phyloP scores from a whole-genome alignment of 1,140 invertebrate species.

The Apocrypta bakeri region DNA sequence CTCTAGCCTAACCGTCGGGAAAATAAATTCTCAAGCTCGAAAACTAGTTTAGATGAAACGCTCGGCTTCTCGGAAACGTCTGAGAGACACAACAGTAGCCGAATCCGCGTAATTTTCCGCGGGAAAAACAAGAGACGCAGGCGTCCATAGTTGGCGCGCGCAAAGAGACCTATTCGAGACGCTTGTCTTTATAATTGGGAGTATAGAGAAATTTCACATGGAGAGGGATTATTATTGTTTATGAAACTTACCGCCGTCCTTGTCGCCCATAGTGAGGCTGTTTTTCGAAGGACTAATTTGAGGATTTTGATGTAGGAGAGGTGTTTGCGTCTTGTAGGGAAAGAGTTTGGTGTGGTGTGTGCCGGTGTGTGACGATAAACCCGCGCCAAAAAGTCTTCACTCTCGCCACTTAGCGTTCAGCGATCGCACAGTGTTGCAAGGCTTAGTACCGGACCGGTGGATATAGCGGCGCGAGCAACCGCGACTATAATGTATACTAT shows the following conservation, averaged over 20 bases:
- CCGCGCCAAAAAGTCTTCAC: slow-evolving; percentile 42
- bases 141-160: neutral
- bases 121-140: neutral
- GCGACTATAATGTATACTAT: too few species aligned
- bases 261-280: slow-evolving; percentile 58
- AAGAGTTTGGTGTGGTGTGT: too few species aligned
- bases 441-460: too few species aligned
- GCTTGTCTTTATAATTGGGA: neutral
- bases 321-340: neutral
- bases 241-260: slow-evolving; percentile 65
- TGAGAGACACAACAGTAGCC: neutral
- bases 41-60: neutral
- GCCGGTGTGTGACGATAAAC: slow-evolving; percentile 1
- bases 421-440: too few species aligned
- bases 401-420: too few species aligned
- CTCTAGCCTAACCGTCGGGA: neutral
- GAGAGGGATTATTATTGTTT: slow-evolving; percentile 8
- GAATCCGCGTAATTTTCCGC: neutral
- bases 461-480: too few species aligned
- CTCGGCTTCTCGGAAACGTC: neutral
- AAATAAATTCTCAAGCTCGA: neutral
- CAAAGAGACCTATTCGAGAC: neutral
- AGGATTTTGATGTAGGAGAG: neutral
- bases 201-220: neutral
- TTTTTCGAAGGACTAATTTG: neutral